Evolutionary conservation across 2,888 invertebrate species (phyloP).

Genomic region (Sympetrum striolatum): DNA sequence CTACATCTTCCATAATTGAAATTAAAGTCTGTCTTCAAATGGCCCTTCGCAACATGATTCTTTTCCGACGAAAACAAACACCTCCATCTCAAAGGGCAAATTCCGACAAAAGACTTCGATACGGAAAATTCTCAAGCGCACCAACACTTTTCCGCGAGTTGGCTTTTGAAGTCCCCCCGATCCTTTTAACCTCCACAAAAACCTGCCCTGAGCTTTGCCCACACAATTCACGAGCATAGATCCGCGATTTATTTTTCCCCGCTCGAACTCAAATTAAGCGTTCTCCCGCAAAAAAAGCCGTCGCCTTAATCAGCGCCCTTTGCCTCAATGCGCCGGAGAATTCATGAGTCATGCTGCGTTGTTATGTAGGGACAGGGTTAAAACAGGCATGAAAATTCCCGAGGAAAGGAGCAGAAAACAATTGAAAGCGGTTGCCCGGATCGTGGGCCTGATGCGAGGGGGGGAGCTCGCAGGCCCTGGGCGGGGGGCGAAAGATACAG

Average conservation of each 20-base stretch:
- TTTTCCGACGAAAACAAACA: too few relatives aligned
- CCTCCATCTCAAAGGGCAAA: too few relatives aligned
- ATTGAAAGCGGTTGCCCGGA: slow-evolving; percentile 12
- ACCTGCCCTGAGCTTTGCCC: neutral
- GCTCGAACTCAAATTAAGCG: neutral
- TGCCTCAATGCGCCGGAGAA: neutral
- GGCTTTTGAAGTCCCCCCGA: neutral
- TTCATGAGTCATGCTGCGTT: slow-evolving; percentile 2
- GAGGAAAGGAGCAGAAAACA: neutral
- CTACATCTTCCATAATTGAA: too few relatives aligned
- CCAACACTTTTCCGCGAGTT: neutral
- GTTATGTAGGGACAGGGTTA: neutral
- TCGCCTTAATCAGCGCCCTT: neutral
- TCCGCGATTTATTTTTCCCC: neutral
- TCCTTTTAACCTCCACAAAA: neutral
- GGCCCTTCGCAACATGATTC: too few relatives aligned
- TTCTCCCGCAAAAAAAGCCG: neutral
- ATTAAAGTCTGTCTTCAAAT: too few relatives aligned
- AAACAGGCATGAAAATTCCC: slow-evolving; percentile 16
- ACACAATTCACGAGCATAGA: neutral
- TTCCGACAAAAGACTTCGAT: too few relatives aligned
- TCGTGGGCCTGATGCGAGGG: neutral
- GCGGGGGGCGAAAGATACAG: neutral
- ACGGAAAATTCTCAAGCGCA: too few relatives aligned
- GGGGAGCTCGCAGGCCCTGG: neutral